Evolutionary conservation across 2,113 vertebrate genomes (phyloP).

Genomic region (Boulengeromyrus knoepffleri): DNA sequence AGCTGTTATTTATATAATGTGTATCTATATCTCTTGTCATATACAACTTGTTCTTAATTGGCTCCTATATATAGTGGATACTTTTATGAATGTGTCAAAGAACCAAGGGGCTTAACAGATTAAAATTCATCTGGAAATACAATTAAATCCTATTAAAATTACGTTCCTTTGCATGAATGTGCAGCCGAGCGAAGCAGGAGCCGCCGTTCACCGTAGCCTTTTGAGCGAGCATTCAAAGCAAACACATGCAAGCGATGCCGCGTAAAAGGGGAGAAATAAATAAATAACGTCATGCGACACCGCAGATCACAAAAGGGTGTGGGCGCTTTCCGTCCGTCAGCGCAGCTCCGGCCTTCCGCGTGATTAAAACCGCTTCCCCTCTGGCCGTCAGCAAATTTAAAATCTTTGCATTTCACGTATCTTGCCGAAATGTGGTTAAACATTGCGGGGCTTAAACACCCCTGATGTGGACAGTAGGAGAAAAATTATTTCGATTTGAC

Average conservation of each 20-base stretch:
- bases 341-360: constrained; percentile 44
- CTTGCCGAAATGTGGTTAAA: constrained; percentile 44
- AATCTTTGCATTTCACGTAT: constrained; percentile 26
- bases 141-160: constrained; percentile 8
- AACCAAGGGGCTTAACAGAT: constrained; percentile 3
- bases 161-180: background rate
- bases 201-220: constrained; percentile 19
- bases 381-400: constrained; percentile 48
- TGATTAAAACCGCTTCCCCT: constrained; percentile 55
- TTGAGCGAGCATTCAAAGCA: constrained; percentile 34
- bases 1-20: constrained; percentile 4
- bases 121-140: constrained; percentile 7
- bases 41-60: constrained; percentile 18
- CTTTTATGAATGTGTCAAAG: constrained; percentile 6
- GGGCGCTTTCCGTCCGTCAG: constrained; percentile 50
- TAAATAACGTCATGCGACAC: constrained; percentile 50
- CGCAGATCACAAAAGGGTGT: constrained; percentile 47
- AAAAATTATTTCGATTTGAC: constrained; percentile 10
- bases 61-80: constrained; percentile 11
- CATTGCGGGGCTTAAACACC: constrained; percentile 50
- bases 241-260: background rate
- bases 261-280: constrained; percentile 47
- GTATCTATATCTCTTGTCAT: constrained; percentile 14
- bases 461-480: constrained; percentile 46
- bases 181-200: background rate